Evolutionary conservation across 2,113 vertebrate genomes (phyloP).

Genomic region (Pteropus alecto): DNA sequence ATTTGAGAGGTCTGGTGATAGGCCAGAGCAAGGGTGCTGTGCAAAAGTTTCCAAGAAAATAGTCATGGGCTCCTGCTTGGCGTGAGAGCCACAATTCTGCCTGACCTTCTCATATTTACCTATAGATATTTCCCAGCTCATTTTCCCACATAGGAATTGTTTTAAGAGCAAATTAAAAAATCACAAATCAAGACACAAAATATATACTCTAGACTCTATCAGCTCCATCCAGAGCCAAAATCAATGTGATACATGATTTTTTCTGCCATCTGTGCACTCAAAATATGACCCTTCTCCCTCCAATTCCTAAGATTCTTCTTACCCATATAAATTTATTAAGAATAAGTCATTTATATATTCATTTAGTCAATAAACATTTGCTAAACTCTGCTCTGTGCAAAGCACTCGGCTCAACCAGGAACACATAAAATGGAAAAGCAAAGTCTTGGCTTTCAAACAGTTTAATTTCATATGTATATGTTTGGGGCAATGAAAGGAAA

Average conservation of each 20-base stretch:
- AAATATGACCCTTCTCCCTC: not conserved
- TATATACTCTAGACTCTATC: not conserved
- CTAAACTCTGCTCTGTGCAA: not conserved
- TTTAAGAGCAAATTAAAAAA: slow-evolving; percentile 10
- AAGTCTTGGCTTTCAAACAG: not conserved
- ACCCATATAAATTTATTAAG: not conserved
- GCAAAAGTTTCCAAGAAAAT: not conserved
- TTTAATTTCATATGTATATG: not conserved
- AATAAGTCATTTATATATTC: not conserved
- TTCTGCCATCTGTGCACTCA: not conserved
- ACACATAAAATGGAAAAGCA: not conserved
- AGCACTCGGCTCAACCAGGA: not conserved
- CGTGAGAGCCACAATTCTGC: not conserved
- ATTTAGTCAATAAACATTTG: not conserved
- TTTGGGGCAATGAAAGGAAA: not conserved
- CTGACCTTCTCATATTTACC: not conserved
- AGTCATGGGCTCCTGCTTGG: not conserved
- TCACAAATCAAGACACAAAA: not conserved
- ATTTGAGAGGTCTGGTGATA: not conserved
- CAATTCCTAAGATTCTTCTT: not conserved
- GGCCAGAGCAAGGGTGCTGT: not conserved
- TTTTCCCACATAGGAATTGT: not conserved
- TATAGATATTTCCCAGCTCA: not conserved
- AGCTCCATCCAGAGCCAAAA: not conserved
- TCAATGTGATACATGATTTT: not conserved